Conservation (phyloP, 2,888 invertebrate species). For the Ophion obscuratus region DNA sequence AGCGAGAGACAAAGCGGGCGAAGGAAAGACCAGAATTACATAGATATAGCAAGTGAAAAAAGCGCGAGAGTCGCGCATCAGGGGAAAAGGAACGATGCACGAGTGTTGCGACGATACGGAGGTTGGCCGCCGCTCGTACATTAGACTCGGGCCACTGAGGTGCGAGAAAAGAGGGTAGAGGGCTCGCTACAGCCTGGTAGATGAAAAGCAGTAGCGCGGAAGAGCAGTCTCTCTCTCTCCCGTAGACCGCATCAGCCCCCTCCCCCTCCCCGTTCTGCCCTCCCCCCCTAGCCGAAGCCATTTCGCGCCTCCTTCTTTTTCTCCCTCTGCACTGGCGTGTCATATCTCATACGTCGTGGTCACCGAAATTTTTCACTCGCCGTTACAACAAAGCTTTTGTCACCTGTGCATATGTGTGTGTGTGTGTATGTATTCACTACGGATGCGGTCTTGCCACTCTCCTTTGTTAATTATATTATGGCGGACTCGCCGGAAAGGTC, state of each 20-base stretch:
- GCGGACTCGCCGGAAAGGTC: conserved; percentile 18
- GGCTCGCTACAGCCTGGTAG: conserved; percentile 13
- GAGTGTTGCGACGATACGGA: too few species aligned
- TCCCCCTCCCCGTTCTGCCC: not conserved
- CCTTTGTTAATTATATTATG: conserved; percentile 59
- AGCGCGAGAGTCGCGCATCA: not conserved
- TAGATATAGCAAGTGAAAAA: conserved; percentile 1
- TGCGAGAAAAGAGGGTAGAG: conserved; percentile 10
- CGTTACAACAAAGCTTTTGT: conserved; percentile 46
- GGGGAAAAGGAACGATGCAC: too few species aligned
- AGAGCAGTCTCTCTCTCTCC: too few species aligned
- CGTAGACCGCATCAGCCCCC: too few species aligned
- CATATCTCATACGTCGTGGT: conserved; percentile 16
- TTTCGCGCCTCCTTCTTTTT: conserved; percentile 27
- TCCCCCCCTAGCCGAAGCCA: not conserved
- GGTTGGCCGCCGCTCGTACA: too few species aligned
- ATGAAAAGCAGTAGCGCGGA: conserved; percentile 40
- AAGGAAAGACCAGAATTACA: not conserved
- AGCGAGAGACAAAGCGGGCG: conserved; percentile 1
- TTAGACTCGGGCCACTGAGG: not conserved
- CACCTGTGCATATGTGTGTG: not conserved
- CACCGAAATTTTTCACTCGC: conserved; percentile 45
- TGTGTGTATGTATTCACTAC: not conserved
- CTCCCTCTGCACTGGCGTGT: not conserved
- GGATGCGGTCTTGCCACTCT: conserved; percentile 12